Conservation (phyloP, 2,113 vertebrate species). For the Melierax canorus region DNA sequence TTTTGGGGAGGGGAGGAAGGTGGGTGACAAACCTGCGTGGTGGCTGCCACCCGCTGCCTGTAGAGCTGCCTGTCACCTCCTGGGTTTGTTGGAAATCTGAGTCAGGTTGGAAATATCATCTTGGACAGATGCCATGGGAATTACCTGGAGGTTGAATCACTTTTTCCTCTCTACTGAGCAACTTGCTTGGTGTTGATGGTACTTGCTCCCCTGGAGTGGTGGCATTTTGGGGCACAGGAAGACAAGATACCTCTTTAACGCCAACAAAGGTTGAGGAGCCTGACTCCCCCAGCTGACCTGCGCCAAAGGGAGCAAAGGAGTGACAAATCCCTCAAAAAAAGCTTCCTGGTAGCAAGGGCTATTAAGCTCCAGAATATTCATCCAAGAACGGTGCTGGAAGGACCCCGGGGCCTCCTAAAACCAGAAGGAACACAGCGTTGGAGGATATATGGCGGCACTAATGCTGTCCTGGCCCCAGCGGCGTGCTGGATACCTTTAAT, state of each 20-base stretch:
- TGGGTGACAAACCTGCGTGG: fast-evolving
- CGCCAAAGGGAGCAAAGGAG: background rate
- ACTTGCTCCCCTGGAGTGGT: background rate
- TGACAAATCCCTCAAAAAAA: background rate
- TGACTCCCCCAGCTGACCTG: fast-evolving
- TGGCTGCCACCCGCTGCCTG: background rate
- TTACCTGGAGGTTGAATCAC: background rate
- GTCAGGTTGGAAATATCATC: fast-evolving
- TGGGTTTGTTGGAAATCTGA: background rate
- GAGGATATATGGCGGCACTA: background rate
- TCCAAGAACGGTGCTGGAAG: background rate
- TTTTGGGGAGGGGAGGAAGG: background rate
- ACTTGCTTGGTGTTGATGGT: background rate
- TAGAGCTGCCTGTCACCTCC: background rate
- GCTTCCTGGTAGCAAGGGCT: background rate
- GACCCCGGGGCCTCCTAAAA: background rate
- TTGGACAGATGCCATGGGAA: fast-evolving
- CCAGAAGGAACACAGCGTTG: background rate
- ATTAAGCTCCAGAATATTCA: background rate
- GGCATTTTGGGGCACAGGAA: background rate
- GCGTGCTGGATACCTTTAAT: background rate
- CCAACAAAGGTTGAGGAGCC: background rate
- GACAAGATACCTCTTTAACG: background rate
- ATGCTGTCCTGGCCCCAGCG: background rate
- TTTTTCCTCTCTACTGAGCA: fast-evolving